Evolutionary conservation across 2,113 vertebrate genomes (phyloP).

Genomic region (Isichthys henryi): DNA sequence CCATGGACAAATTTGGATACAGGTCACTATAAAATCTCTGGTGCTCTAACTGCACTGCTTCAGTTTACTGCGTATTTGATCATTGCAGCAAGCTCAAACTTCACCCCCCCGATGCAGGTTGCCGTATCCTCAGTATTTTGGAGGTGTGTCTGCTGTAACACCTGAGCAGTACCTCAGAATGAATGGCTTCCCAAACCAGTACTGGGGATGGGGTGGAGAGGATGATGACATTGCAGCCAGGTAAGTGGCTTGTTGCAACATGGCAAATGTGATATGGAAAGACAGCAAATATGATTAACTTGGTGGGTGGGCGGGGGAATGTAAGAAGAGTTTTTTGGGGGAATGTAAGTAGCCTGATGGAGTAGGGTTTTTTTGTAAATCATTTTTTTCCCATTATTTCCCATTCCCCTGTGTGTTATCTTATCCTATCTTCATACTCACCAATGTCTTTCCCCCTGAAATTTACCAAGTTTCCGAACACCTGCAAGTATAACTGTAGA

Average conservation of each 20-base stretch:
- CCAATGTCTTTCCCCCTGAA: slow-evolving; percentile 40
- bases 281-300: background rate
- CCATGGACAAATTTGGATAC: slow-evolving; percentile 96
- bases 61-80: background rate
- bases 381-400: too few species aligned
- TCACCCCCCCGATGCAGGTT: slow-evolving; percentile 55
- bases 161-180: slow-evolving; percentile 93
- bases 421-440: slow-evolving; percentile 22
- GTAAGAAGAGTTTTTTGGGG: background rate
- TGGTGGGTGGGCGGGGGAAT: background rate
- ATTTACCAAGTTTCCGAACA: slow-evolving; percentile 31
- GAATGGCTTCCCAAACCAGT: slow-evolving; percentile 91
- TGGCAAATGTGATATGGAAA: background rate
- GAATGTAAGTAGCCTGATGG: background rate
- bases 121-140: slow-evolving; percentile 86
- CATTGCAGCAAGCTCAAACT: background rate
- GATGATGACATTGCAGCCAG: slow-evolving; percentile 88
- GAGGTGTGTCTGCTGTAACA: slow-evolving; percentile 84
- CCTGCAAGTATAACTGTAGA: slow-evolving; percentile 30
- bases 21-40: slow-evolving; percentile 50
- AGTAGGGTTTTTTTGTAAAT: background rate
- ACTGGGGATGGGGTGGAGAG: slow-evolving; percentile 93
- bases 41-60: background rate
- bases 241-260: slow-evolving; percentile 49
- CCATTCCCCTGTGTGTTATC: slow-evolving; percentile 3